A percentile compares a stretch with the other conserved stretches of the same genome.
These are phyloP conservation scores for Falco columbarius DNA, from an alignment of 2,797 vertebrate species.

Conservation along the genomic window DNA sequence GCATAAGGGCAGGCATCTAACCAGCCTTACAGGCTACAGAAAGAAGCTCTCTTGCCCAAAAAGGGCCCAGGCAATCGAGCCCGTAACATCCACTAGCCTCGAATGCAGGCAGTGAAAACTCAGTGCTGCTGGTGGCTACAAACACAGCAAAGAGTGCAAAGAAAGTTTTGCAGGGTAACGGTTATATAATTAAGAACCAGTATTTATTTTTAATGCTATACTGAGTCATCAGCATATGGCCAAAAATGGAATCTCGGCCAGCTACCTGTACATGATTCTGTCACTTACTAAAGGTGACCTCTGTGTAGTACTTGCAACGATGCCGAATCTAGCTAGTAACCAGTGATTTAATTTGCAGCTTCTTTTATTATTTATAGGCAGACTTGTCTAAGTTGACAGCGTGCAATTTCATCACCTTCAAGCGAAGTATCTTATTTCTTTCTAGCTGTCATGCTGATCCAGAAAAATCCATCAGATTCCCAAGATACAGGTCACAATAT, in stretches of 20 bases:
- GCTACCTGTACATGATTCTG: not conserved
- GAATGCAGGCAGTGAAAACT: not conserved
- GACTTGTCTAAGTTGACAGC: not conserved
- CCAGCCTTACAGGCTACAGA: not conserved
- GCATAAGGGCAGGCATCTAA: not conserved
- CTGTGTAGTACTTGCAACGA: not conserved
- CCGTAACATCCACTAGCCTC: not conserved
- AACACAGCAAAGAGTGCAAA: not conserved
- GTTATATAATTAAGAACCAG: not conserved
- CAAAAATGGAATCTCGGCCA: not conserved
- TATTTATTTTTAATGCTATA: not conserved
- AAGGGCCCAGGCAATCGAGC: not conserved
- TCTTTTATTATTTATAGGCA: constrained; percentile 48
- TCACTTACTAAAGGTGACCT: constrained; percentile 8
- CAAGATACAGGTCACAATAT: not conserved
- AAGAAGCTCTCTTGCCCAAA: not conserved
- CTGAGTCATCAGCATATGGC: not conserved
- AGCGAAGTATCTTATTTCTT: constrained; percentile 3
- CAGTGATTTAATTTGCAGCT: constrained; percentile 8
- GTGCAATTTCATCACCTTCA: constrained; percentile 29
- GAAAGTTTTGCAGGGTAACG: not conserved
- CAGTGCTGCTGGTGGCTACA: not conserved
- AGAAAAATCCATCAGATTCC: constrained; percentile 16
- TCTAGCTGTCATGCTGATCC: not conserved
- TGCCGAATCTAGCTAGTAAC: not conserved